These are phyloP conservation scores for Limenitis camilla DNA, from an alignment of 2,888 invertebrate genomes.

Conservation along the genomic window DNA sequence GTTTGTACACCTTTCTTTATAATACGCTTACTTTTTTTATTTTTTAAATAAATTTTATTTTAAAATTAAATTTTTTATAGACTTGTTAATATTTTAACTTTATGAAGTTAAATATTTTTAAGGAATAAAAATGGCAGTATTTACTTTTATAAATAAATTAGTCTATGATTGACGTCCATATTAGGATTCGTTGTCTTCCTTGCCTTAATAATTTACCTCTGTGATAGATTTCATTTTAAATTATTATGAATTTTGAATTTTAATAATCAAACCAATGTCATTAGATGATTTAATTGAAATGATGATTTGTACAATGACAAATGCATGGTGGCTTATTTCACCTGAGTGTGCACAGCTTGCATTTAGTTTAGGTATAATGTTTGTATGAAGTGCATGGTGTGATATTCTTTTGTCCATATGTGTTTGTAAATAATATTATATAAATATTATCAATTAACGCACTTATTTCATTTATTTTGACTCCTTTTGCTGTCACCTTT, in stretches of 20 bases:
- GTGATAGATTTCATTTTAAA: conserved; percentile 45
- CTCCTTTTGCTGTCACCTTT: conserved; percentile 55
- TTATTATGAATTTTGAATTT: conserved; percentile 24
- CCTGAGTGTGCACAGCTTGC: conserved; percentile 65
- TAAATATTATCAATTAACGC: conserved; percentile 67
- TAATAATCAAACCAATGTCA: neutral
- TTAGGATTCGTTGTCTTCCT: conserved; percentile 47
- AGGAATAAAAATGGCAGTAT: neutral
- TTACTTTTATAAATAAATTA: conserved; percentile 1
- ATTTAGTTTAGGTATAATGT: conserved; percentile 48
- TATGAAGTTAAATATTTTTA: conserved; percentile 13
- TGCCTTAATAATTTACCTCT: conserved; percentile 39
- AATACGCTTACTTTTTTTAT: too few species aligned
- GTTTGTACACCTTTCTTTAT: too few species aligned
- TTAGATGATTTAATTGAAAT: conserved; percentile 9
- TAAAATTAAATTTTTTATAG: neutral
- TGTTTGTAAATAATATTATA: conserved; percentile 72
- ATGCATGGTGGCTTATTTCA: conserved; percentile 36
- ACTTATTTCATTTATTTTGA: conserved; percentile 67
- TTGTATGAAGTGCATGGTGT: conserved; percentile 73
- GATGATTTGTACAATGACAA: conserved; percentile 16
- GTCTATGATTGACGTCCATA: conserved; percentile 41
- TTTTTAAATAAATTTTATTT: neutral
- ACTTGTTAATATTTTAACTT: conserved; percentile 8
- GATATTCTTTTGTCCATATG: conserved; percentile 58